Evolutionary conservation across 2,888 invertebrate genomes (phyloP).

Genomic region (Parnassius mnemosyne): DNA sequence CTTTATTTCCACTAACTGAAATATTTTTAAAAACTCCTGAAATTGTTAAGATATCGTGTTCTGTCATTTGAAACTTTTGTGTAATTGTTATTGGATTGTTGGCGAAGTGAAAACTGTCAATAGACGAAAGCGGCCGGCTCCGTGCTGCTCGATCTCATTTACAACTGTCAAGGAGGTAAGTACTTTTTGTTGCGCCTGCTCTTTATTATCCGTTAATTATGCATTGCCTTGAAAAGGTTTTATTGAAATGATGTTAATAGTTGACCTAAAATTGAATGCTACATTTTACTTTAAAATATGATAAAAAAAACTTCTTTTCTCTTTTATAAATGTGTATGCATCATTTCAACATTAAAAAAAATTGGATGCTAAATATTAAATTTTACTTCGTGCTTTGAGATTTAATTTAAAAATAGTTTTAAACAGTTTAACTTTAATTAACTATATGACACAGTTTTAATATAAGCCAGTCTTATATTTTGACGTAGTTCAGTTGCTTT

Average conservation of each 20-base stretch:
- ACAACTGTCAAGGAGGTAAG: slow-evolving; percentile 68
- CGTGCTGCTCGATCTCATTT: slow-evolving; percentile 60
- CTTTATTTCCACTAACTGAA: slow-evolving; percentile 30
- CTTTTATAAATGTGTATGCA: too few species aligned
- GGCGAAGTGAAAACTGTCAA: slow-evolving; percentile 55
- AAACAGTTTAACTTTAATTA: too few species aligned
- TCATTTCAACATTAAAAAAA: too few species aligned
- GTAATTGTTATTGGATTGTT: slow-evolving; percentile 68
- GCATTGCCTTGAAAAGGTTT: slow-evolving; percentile 20
- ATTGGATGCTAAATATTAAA: too few species aligned
- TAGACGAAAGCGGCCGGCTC: slow-evolving; percentile 48
- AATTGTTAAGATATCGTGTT: slow-evolving; percentile 41
- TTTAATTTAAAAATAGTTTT: too few species aligned
- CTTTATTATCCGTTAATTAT: slow-evolving; percentile 50
- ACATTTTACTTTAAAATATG: not conserved
- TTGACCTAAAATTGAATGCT: slow-evolving; percentile 14
- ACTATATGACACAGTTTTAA: too few species aligned
- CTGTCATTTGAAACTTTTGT: slow-evolving; percentile 48
- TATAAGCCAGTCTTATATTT: too few species aligned
- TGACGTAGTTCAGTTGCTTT: too few species aligned
- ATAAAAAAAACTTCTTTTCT: too few species aligned
- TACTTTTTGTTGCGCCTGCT: slow-evolving; percentile 53
- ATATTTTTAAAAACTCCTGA: slow-evolving; percentile 8
- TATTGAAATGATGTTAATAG: slow-evolving; percentile 19
- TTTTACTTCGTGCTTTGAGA: too few species aligned